phyloP scores from a whole-genome alignment of 1,140 invertebrate species.

The Drosophila littoralis region DNA sequence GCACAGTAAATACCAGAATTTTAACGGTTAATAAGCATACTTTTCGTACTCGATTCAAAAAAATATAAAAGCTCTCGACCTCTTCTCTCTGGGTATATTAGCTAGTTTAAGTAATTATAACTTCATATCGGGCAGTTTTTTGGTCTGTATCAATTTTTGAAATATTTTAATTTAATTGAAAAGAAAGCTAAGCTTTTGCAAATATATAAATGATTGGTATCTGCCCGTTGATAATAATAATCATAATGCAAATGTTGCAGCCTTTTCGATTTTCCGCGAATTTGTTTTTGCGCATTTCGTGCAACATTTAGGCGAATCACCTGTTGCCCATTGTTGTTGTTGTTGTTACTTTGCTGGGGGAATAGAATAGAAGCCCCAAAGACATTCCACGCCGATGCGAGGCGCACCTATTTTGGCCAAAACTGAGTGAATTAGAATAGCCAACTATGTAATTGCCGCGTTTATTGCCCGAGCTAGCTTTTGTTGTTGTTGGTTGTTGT shows the following conservation, averaged over 20 bases:
- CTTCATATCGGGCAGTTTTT: no score
- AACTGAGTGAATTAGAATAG: constrained; percentile 80
- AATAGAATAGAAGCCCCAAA: constrained; percentile 42
- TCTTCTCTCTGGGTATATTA: no score
- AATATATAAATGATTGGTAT: constrained; percentile 8
- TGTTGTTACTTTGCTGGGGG: constrained; percentile 21
- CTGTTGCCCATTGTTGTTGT: constrained; percentile 54
- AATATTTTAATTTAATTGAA: no score
- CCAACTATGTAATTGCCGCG: constrained; percentile 74
- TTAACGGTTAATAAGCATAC: no score
- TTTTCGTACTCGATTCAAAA: no score
- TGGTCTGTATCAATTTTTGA: no score
- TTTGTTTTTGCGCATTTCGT: constrained; percentile 73
- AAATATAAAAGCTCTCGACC: no score
- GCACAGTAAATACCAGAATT: no score
- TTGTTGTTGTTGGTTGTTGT: constrained; percentile 6
- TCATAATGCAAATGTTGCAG: constrained; percentile 5
- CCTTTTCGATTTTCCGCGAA: constrained; percentile 56
- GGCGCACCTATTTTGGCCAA: constrained; percentile 69
- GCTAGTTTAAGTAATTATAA: no score
- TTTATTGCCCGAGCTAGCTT: constrained; percentile 60
- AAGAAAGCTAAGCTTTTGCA: neutral
- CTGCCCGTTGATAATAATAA: neutral
- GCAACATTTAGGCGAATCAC: constrained; percentile 75
- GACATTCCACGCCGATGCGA: constrained; percentile 43